Conservation (phyloP, 2,888 invertebrate genomes). For the Parthenolecanium corni region DNA sequence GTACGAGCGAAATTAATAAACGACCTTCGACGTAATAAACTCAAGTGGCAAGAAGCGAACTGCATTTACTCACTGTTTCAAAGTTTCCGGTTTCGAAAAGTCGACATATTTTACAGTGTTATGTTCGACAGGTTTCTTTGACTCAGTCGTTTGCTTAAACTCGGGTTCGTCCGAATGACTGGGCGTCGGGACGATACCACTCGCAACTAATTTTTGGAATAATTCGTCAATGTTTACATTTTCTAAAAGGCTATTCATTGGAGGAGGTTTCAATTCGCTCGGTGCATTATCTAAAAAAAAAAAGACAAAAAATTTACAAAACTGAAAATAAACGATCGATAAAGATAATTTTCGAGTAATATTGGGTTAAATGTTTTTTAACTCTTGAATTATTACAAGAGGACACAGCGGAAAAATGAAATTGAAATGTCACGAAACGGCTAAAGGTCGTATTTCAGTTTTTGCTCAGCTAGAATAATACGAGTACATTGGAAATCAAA, state of each 20-base stretch:
- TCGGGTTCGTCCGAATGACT: constrained; percentile 2
- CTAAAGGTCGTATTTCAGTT: too few species aligned
- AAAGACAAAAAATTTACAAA: neutral
- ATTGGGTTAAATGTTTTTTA: neutral
- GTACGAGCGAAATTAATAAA: constrained; percentile 6
- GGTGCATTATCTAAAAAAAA: neutral
- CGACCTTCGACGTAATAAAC: neutral
- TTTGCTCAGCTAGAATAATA: too few species aligned
- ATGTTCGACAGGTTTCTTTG: constrained; percentile 36
- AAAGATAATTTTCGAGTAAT: neutral
- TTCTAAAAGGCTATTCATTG: neutral
- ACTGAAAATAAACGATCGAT: neutral
- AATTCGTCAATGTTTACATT: constrained; percentile 66
- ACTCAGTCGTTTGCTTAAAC: constrained; percentile 14
- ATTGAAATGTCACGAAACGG: too few species aligned
- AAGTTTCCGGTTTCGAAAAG: constrained; percentile 55
- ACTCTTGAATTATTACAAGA: neutral
- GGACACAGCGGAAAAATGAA: too few species aligned
- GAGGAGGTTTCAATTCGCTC: neutral
- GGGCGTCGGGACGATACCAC: constrained; percentile 56
- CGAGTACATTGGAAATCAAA: too few species aligned
- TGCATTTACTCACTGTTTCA: constrained; percentile 53
- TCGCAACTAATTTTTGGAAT: constrained; percentile 71
- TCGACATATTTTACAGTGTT: constrained; percentile 49
- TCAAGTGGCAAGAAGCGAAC: too few species aligned